Evolutionary conservation across 2,113 vertebrate genomes (phyloP), one percentile per base, ranked within the genome.

Genomic region (Agapornis roseicollis): DNA sequence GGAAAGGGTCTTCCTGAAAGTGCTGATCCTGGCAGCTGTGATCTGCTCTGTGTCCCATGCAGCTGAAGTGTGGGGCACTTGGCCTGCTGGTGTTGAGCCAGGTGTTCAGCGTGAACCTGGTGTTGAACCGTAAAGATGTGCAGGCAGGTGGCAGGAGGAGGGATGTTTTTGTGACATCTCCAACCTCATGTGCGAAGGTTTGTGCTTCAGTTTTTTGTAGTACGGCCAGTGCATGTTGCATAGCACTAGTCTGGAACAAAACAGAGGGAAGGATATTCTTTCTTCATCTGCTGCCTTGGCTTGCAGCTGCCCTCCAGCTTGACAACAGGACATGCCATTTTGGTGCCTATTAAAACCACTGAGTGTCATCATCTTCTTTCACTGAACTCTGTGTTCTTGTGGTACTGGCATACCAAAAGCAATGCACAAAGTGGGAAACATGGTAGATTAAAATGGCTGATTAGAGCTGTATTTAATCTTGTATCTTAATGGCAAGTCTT

Each of bases 121-220:
- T 50, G 85, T 58, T 52, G 29, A 66, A 37, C 27, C 2, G 4
- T 47, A 71, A 79, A 79, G 15, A 14, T 65, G 8, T 2, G 35
- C 1, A 1, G 17, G 33, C 7, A n/a, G 24, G 42, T 7, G 10
- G 27, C 7, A 5, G 25, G 2, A 1, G 41, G 5, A 11, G 3
- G 17, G 4, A 2, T 49, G 11, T 44, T 83, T 91, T 60, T 65
- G 44, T 68, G 37, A 58, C 16, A 10, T 7, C 10, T 89, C 23
- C 15, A 33, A n/a, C 39, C 39, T 68, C 71, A 18, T 1, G 9
- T 41, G 39, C 17, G 8, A 56, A 65, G 35, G 15, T 28, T 88
- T 85, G 14, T 79, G 8, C 37, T 88, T 70, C 41, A 56, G 19
- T 1, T 9, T 89, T 96, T 87, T 69, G 19, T 25, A 35, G 24